phyloP scores from a whole-genome alignment of 2,888 invertebrate genomes.

The Germaria angustata region DNA sequence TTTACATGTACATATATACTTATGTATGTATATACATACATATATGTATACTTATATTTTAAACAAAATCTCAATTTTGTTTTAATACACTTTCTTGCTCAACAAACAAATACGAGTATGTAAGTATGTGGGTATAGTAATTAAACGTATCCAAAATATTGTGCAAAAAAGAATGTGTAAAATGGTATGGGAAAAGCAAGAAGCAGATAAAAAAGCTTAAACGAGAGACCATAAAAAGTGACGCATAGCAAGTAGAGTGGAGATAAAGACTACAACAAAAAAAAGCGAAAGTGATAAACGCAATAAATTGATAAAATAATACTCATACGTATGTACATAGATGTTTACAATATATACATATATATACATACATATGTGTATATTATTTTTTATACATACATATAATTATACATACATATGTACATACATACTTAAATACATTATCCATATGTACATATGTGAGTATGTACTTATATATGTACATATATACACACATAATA shows the following conservation, averaged over 20 bases:
- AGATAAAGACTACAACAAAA: constrained; percentile 49
- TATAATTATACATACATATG: no score
- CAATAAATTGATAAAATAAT: constrained; percentile 33
- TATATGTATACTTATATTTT: background rate
- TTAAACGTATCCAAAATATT: background rate
- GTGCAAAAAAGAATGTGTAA: constrained; percentile 1
- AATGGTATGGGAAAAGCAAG: background rate
- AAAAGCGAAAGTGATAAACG: constrained; percentile 65
- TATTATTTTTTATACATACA: no score
- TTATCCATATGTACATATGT: background rate
- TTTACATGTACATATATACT: background rate
- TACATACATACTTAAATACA: no score
- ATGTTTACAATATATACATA: no score
- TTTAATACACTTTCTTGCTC: background rate
- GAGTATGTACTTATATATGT: no score
- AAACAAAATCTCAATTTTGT: background rate
- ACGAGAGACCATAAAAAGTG: constrained; percentile 52
- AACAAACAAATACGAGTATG: background rate
- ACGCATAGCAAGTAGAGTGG: constrained; percentile 56
- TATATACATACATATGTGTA: background rate
- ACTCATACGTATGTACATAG: constrained; percentile 2
- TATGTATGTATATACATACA: background rate
- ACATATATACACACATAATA: no score
- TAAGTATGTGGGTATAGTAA: no score
- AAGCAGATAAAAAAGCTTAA: constrained; percentile 7